Percentiles rank a stretch among this genome's conserved stretches.
Evolutionary conservation across 2,888 invertebrate species (phyloP).

Genomic region (Ophion costatus): DNA sequence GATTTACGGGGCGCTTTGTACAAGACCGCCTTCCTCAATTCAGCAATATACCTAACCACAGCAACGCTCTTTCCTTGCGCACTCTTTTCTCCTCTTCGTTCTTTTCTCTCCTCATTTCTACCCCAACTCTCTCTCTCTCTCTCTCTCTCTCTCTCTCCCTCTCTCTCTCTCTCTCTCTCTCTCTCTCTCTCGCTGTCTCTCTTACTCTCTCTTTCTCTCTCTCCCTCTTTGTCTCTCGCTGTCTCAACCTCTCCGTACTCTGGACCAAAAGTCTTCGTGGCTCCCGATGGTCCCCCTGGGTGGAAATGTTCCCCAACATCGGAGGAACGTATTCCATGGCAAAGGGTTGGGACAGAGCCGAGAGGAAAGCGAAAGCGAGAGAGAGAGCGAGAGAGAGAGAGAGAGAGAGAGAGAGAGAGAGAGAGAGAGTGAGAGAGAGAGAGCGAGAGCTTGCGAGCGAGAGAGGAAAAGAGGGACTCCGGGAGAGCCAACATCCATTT

Average conservation of each 20-base stretch:
- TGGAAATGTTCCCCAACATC: slow-evolving; percentile 56
- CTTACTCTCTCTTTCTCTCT: slow-evolving; percentile 27
- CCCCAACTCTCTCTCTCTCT: slow-evolving; percentile 60
- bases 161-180: slow-evolving; percentile 58
- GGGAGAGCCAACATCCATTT: slow-evolving; percentile 65
- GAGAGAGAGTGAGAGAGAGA: background rate
- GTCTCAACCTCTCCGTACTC: slow-evolving; percentile 37
- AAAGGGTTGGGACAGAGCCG: slow-evolving; percentile 64
- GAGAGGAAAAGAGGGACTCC: slow-evolving; percentile 30
- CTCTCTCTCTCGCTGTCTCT: slow-evolving; percentile 63
- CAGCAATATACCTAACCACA: slow-evolving; percentile 80
- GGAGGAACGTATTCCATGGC: slow-evolving; percentile 43
- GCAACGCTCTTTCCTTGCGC: slow-evolving; percentile 64
- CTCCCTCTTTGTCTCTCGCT: slow-evolving; percentile 6
- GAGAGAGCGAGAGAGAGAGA: background rate
- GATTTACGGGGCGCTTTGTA: slow-evolving; percentile 83
- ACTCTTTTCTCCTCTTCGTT: slow-evolving; percentile 68
- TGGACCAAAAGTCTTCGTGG: slow-evolving; percentile 50
- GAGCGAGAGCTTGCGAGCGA: background rate
- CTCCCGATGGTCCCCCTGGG: slow-evolving; percentile 48
- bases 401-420: slow-evolving; percentile 55
- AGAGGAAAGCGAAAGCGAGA: slow-evolving; percentile 21
- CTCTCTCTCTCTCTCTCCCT: slow-evolving; percentile 66
- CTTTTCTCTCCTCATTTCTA: slow-evolving; percentile 60
- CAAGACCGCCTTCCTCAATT: slow-evolving; percentile 83